phyloP scores from a whole-genome alignment of 2,888 invertebrate genomes.

The Aradus depressus region DNA sequence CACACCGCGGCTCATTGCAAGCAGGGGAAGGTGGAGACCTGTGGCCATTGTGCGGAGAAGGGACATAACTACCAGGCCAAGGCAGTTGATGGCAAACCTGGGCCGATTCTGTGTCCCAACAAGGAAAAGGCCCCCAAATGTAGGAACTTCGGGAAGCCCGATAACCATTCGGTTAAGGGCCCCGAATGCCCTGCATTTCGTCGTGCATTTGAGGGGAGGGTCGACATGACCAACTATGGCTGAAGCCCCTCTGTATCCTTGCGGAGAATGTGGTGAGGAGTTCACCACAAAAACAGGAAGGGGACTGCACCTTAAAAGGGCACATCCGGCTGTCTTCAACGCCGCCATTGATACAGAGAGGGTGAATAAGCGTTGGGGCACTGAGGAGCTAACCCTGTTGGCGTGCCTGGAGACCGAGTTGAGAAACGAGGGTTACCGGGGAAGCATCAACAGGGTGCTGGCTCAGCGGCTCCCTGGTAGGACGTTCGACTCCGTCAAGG shows the following conservation, averaged over 20 bases:
- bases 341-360: neutral
- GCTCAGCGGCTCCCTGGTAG: neutral
- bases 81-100: too few species aligned
- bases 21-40: too few species aligned
- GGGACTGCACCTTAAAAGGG: neutral
- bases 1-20: too few species aligned
- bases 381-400: constrained; percentile 2
- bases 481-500: constrained; percentile 1
- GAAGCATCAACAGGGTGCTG: neutral
- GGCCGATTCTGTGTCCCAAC: too few species aligned
- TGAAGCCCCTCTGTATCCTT: neutral
- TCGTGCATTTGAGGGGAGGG: neutral
- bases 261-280: neutral
- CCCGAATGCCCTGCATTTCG: neutral
- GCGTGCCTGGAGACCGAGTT: neutral
- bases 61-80: too few species aligned
- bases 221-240: constrained; percentile 4
- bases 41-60: too few species aligned
- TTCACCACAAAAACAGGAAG: neutral
- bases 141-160: too few species aligned
- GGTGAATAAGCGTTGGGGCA: neutral
- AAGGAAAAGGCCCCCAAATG: too few species aligned
- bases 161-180: too few species aligned
- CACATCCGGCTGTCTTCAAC: neutral
- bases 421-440: neutral